A percentile compares a stretch with the other conserved stretches of the same genome.
phyloP scores from a whole-genome alignment of 2,888 invertebrate species.

The Cheilosia vulpina region DNA sequence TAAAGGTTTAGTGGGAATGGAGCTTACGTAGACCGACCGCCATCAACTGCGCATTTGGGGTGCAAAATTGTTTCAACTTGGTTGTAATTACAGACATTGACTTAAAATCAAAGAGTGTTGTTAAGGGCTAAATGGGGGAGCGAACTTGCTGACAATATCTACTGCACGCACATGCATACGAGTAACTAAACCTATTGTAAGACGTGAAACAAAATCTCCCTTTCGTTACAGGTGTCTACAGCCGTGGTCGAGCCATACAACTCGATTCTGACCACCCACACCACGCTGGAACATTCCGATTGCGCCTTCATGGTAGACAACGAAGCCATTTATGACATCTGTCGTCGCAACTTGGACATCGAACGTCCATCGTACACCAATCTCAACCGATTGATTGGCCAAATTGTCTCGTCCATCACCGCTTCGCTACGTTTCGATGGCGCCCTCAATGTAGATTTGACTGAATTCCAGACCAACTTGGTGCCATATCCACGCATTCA shows the following conservation, averaged over 20 bases:
- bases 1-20: conserved; percentile 33
- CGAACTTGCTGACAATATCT: not conserved
- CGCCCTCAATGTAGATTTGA: conserved; percentile 95
- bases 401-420: conserved; percentile 96
- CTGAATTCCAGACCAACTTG: conserved; percentile 96
- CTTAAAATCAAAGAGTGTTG: too few relatives aligned
- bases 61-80: conserved; percentile 2
- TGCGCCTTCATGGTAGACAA: conserved; percentile 98
- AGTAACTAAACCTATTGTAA: not conserved
- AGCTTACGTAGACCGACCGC: not conserved
- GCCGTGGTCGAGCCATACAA: conserved; percentile 95
- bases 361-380: conserved; percentile 94
- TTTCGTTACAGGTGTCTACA: conserved; percentile 88
- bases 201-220: not conserved
- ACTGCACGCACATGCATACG: too few relatives aligned
- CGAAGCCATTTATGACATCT: conserved; percentile 94
- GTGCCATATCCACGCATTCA: conserved; percentile 98
- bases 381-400: conserved; percentile 93
- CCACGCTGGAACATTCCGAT: conserved; percentile 93
- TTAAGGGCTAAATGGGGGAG: not conserved
- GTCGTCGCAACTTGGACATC: conserved; percentile 93
- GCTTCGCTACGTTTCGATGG: conserved; percentile 96
- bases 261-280: conserved; percentile 96
- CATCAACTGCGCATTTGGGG: not conserved
- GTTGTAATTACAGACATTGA: conserved; percentile 15